Evolutionary conservation across 2,113 vertebrate species (phyloP), one percentile per base, ranked within the genome.

Genomic region (Laticauda colubrina): DNA sequence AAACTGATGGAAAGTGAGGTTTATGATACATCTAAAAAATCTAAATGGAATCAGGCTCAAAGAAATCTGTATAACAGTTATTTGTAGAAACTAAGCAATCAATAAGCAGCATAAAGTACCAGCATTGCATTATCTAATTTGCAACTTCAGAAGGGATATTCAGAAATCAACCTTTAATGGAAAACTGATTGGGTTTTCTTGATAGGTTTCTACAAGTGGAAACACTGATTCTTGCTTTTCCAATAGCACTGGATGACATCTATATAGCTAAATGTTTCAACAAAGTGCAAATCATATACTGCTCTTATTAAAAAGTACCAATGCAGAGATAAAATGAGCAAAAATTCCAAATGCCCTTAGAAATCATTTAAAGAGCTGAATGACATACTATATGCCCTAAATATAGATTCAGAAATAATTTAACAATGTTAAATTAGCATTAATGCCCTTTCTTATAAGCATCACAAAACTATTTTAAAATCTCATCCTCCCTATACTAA

Each of bases 151-250:
- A 86, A 53, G 18, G 61, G 34, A 18, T 91, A 89, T 29, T 85
- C 43, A 23, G 56, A 92, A 86, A n/a, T 53, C 91, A n/a, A 69
- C 90, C 89, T 81, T 85, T 59, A 93, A 75, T 23, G 90, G 54
- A 88, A 91, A 93, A 57, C 86, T 9, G 90, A 89, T 92, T 92
- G 92, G 59, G n/a, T 55, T 92, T 61, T 39, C 89, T 34, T 92
- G 69, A 34, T 3, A 11, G 75, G 43, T 86, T 85, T 85, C 51
- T 93, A 1, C 34, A 89, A 18, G 0, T 92, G 57, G 56, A 88
- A 93, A 94, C 88, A 59, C 12, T 0, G 1, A 88, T 57, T 90
- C 26, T 53, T 10, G 89, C 86, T 89, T 85, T 51, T 53, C n/a
- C 10, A 26, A 21, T 5, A 93, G 64, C 3, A 0, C 3, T 10